phyloP scores from a whole-genome alignment of 2,797 vertebrate genomes.

The Microctenopoma stevenorrisi region DNA sequence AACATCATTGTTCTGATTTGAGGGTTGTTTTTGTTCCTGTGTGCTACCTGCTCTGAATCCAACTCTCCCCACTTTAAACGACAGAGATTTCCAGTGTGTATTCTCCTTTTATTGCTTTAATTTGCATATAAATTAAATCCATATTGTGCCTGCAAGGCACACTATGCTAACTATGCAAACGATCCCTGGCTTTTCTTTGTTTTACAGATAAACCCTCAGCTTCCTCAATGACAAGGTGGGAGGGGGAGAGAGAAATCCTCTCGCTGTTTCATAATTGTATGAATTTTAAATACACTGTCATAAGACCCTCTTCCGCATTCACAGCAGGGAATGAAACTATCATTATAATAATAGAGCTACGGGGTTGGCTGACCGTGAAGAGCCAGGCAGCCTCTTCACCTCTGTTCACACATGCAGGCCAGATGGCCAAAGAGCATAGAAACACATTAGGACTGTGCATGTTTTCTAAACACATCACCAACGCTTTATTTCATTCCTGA shows the following conservation, averaged over 20 bases:
- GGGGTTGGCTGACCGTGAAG: constrained; percentile 68
- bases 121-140: constrained; percentile 93
- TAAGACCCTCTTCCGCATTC: constrained; percentile 72
- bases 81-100: constrained; percentile 80
- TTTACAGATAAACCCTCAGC: constrained; percentile 90
- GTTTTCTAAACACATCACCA: constrained; percentile 38
- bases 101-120: constrained; percentile 84
- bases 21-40: constrained; percentile 33
- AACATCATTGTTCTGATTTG: constrained; percentile 41
- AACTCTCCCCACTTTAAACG: constrained; percentile 57
- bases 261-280: constrained; percentile 91
- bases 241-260: constrained; percentile 75
- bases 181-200: constrained; percentile 90
- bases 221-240: constrained; percentile 83
- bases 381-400: constrained; percentile 55
- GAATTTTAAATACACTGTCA: constrained; percentile 83
- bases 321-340: constrained; percentile 67
- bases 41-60: constrained; percentile 66
- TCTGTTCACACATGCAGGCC: constrained; percentile 70
- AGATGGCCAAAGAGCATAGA: constrained; percentile 61
- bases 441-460: constrained; percentile 38
- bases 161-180: constrained; percentile 88
- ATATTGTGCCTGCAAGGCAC: constrained; percentile 97
- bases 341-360: constrained; percentile 69
- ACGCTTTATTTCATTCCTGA: constrained; percentile 15